Evolutionary conservation across 2,888 invertebrate species (phyloP), one percentile per base, ranked within the genome.

Genomic region (Phengaris arion): DNA sequence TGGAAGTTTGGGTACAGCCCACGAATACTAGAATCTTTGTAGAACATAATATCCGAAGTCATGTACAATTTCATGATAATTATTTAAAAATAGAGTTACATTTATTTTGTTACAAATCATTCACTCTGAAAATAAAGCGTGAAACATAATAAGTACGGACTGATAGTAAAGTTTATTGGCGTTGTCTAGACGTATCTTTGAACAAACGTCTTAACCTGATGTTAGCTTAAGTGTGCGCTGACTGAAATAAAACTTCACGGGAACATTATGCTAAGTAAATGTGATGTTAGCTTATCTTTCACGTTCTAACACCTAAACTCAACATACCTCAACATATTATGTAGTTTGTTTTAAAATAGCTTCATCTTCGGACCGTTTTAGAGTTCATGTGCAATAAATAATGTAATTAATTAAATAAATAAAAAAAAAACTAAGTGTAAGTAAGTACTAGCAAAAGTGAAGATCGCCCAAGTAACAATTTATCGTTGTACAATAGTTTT

Each of bases 211-310:
- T 45, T 22, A 45, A 45, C 15, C 12, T 64, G 35, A 13, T 70
- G 6, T 70, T 22, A 51, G 48, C 46, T 51, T 52, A 52, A 72
- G 72, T 72, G 72, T 72, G 72, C 72, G 54, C 51, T 52, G 72
- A 54, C 52, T 54, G 52, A 22, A 54, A 52, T 35, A 22, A 72
- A 35, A 72, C 72, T 72, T 72, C 72, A 72, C 72, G 35, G 51
- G 72, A 12, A 72, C 72, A 72, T 72, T 72, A 72, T 72, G 72
- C 72, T 72, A 72, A 72, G 54, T 51, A 72, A 72, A 72, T 70
- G 72, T 72, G 54, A 13, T 72, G 72, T 72, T 72, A 35, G 72
- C 72, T 72, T 72, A 54, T 54, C 72, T 72, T 54, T 45, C 72
- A 70, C 70, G 48, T 12, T 72, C 54, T 70, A 51, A 70, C 70